Evolutionary conservation across 2,888 invertebrate genomes (phyloP).

Genomic region (Caenorhabditis panamensis): DNA sequence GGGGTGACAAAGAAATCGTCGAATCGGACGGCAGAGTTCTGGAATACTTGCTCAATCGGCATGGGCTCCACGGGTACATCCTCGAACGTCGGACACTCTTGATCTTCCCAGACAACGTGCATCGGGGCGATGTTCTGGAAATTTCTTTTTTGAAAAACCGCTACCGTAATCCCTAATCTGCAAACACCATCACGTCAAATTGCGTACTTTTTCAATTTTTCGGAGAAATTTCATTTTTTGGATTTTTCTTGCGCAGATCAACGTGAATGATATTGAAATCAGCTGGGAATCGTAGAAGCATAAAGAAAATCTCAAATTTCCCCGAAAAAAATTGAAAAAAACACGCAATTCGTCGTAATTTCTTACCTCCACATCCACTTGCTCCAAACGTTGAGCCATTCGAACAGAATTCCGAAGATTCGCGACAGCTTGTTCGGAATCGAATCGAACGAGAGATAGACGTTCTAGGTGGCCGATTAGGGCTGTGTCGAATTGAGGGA

Average conservation of each 20-base stretch:
- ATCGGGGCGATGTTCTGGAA: slow-evolving; percentile 58
- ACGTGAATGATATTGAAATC: too few relatives aligned
- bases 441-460: slow-evolving; percentile 67
- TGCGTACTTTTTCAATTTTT: too few relatives aligned
- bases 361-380: slow-evolving; percentile 59
- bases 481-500: slow-evolving; percentile 62
- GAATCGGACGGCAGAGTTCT: slow-evolving; percentile 56
- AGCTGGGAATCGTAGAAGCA: too few relatives aligned
- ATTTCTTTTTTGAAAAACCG: too few relatives aligned
- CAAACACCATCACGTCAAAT: too few relatives aligned
- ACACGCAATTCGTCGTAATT: too few relatives aligned
- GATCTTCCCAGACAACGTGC: slow-evolving; percentile 68
- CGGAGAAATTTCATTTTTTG: too few relatives aligned
- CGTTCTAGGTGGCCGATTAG: slow-evolving; percentile 66
- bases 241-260: too few relatives aligned
- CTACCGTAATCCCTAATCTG: too few relatives aligned
- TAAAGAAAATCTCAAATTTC: too few relatives aligned
- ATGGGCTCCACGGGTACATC: slow-evolving; percentile 59
- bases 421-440: slow-evolving; percentile 67
- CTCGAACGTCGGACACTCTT: slow-evolving; percentile 67
- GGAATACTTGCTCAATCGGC: slow-evolving; percentile 58
- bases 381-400: slow-evolving; percentile 62
- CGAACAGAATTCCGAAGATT: slow-evolving; percentile 62
- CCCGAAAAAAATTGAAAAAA: too few relatives aligned
- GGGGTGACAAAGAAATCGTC: slow-evolving; percentile 74